Evolutionary conservation across 2,113 vertebrate genomes (phyloP), one percentile per base, ranked within the genome.

Genomic region (Bucco capensis): DNA sequence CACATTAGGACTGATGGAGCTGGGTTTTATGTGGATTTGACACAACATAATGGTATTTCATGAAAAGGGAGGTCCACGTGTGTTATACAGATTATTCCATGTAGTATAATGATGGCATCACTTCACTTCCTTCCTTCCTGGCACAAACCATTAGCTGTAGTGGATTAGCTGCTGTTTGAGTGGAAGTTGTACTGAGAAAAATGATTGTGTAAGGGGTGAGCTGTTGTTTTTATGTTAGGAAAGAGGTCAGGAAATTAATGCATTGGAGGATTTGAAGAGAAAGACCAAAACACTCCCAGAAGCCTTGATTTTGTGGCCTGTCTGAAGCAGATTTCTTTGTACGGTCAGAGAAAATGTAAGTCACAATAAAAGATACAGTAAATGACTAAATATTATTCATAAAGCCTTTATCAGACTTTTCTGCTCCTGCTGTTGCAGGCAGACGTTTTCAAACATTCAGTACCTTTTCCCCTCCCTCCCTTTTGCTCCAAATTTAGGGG

Each of bases 141-240:
- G 88, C 86, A 95, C 73, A 91, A 92, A 27, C 31, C 35, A 62
- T 92, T 93, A 94, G 50, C 67, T 62, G 5, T n/a, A 46, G 47
- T 54, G 77, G 28, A 85, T 95, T 79, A 92, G 44, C 79, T 56
- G 33, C 79, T 86, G 44, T 54, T 69, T 86, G 83, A 70, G 35
- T 3, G 2, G 40, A 58, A 80, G 65, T 82, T 60, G 19, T 93
- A 94, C 67, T 81, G 47, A 66, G 89, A 81, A 65, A 54, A 66
- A 51, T 85, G 84, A 44, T 79, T 33, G 6, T 28, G 44, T 86
- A 88, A 28, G 50, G 74, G 61, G 40, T 19, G n/a, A 93, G 66
- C 51, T 71, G 27, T 73, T 75, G 23, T 86, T 93, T 85, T 83
- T n/a, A 37, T 80, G 71, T 85, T 79, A 91, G 46, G 56, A 90